Percentiles rank a stretch among this genome's conserved stretches.
These are phyloP conservation scores for Copidosoma aretas DNA, from an alignment of 2,888 invertebrate genomes.

Conservation along the genomic window DNA sequence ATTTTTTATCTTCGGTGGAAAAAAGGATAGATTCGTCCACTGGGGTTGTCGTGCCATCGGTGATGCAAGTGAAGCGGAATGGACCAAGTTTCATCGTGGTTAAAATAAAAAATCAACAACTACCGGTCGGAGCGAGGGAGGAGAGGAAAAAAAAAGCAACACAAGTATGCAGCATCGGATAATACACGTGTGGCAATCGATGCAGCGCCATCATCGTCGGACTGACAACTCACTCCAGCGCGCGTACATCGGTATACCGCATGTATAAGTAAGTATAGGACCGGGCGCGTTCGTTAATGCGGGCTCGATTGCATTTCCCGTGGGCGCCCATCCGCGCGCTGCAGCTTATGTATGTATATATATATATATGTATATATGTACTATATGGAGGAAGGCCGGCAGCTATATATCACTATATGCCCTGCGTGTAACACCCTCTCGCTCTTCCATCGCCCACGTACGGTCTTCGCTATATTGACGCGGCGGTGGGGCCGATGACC, in stretches of 20 bases:
- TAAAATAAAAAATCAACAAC: no score
- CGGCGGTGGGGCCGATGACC: no score
- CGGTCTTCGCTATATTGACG: no score
- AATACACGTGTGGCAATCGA: background rate
- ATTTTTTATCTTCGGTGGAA: no score
- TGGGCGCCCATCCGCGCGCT: conserved; percentile 34
- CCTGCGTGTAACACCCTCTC: background rate
- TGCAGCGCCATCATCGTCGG: background rate
- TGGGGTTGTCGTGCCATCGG: no score
- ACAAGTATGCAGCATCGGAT: background rate
- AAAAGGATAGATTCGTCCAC: no score
- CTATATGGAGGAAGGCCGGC: no score
- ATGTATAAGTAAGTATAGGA: conserved; percentile 15
- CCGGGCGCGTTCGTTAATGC: conserved; percentile 43
- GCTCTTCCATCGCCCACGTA: background rate
- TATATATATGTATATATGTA: background rate
- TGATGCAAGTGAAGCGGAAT: no score
- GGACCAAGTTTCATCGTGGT: no score
- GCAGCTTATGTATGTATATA: conserved; percentile 25
- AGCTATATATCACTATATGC: background rate
- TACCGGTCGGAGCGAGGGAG: no score
- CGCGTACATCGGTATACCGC: no score
- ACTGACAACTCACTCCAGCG: background rate
- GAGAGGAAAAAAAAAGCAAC: no score
- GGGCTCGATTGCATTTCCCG: conserved; percentile 41